phyloP scores from a whole-genome alignment of 2,888 invertebrate species.

The Tenthredo scrophulariae region DNA sequence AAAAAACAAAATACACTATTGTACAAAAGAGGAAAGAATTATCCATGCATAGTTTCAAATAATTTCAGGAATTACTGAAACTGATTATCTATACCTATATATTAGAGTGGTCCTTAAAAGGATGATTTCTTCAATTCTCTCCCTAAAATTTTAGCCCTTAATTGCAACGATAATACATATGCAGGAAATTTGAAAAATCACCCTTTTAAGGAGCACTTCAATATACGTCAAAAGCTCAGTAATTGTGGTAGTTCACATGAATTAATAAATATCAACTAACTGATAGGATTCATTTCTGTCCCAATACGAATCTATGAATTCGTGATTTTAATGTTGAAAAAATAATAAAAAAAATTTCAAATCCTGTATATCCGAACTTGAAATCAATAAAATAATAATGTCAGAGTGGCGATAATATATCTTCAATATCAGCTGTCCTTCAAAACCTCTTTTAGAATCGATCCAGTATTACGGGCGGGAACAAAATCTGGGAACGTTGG shows the following conservation, averaged over 20 bases:
- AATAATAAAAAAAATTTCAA: slow-evolving; percentile 3
- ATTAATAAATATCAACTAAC: neutral
- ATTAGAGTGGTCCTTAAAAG: too few relatives aligned
- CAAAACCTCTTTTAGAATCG: slow-evolving; percentile 83
- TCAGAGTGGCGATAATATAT: neutral
- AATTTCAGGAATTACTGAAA: neutral
- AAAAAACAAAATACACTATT: neutral
- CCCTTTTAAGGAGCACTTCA: too few relatives aligned
- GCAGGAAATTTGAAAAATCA: too few relatives aligned
- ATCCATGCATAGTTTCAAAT: neutral
- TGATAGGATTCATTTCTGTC: neutral
- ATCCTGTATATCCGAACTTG: neutral
- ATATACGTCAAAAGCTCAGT: neutral
- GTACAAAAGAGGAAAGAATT: neutral
- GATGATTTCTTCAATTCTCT: too few relatives aligned
- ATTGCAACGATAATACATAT: too few relatives aligned
- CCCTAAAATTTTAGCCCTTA: too few relatives aligned
- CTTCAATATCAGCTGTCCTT: slow-evolving; percentile 80
- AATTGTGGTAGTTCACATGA: neutral
- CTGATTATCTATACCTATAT: neutral
- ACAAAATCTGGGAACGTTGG: slow-evolving; percentile 82
- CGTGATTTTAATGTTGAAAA: neutral
- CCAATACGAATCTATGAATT: neutral
- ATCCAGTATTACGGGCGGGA: slow-evolving; percentile 81
- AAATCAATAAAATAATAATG: slow-evolving; percentile 30